Conservation (phyloP, 2,888 invertebrate species). For the Macaria notata region DNA sequence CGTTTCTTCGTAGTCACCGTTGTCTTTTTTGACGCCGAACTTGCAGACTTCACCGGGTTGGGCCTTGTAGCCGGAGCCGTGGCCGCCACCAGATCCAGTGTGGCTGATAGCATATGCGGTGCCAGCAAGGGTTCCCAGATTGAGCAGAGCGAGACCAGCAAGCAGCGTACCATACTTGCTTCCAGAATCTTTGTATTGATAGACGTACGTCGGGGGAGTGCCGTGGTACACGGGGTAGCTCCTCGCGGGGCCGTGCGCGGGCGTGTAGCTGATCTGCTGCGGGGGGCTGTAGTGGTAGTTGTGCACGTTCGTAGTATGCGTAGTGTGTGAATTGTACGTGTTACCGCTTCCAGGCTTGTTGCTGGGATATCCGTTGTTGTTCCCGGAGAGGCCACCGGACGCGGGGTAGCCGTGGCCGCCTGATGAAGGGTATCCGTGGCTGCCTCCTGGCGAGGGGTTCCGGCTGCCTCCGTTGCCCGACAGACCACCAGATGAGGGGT, state of each 20-base stretch:
- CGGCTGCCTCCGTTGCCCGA: slow-evolving; percentile 39
- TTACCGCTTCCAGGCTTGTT: slow-evolving; percentile 30
- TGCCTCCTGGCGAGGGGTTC: slow-evolving; percentile 39
- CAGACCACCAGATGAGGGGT: slow-evolving; percentile 42
- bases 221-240: slow-evolving; percentile 68
- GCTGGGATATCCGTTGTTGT: slow-evolving; percentile 35
- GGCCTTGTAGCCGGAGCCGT: slow-evolving; percentile 44
- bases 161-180: slow-evolving; percentile 71
- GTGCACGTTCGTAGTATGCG: slow-evolving; percentile 52
- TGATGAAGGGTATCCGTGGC: slow-evolving; percentile 26
- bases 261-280: slow-evolving; percentile 61
- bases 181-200: slow-evolving; percentile 67
- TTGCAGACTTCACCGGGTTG: slow-evolving; percentile 67
- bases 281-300: slow-evolving; percentile 69
- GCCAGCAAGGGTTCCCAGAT: slow-evolving; percentile 65
- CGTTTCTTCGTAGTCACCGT: slow-evolving; percentile 71
- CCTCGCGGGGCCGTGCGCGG: slow-evolving; percentile 48
- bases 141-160: slow-evolving; percentile 66
- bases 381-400: slow-evolving; percentile 36
- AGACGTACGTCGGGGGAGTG: slow-evolving; percentile 65
- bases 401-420: slow-evolving; percentile 39
- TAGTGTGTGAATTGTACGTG: slow-evolving; percentile 24
- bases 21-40: slow-evolving; percentile 66
- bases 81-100: slow-evolving; percentile 24
- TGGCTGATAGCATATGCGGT: slow-evolving; percentile 49